Conservation (phyloP, 1,140 invertebrate genomes). For the Penaeus indicus region DNA sequence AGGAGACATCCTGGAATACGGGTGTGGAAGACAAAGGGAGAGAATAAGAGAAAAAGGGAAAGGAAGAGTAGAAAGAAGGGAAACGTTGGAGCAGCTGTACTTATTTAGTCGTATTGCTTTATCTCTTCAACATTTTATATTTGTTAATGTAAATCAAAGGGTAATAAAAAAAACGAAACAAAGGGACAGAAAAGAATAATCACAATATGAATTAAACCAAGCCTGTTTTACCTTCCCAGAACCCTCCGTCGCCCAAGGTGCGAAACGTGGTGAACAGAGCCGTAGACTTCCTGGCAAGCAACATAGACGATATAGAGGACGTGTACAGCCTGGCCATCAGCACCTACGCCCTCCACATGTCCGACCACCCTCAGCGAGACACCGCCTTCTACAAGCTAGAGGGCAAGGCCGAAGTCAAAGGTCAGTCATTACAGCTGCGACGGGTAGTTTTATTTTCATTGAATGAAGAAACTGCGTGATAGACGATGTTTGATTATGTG, state of each 20-base stretch:
- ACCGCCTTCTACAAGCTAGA: conserved; percentile 80
- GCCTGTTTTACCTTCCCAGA: conserved; percentile 66
- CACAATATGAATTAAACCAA: background rate
- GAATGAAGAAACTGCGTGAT: no score
- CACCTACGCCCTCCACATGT: conserved; percentile 83
- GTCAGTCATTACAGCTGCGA: conserved; percentile 67
- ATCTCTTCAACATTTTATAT: no score
- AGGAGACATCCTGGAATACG: no score
- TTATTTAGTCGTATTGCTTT: no score
- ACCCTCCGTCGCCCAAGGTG: conserved; percentile 68
- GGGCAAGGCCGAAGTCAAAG: conserved; percentile 72
- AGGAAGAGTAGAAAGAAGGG: no score
- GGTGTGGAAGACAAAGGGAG: no score
- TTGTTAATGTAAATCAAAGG: no score
- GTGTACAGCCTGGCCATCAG: conserved; percentile 83
- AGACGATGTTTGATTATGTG: no score
- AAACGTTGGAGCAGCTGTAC: no score
- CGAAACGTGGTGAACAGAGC: conserved; percentile 81
- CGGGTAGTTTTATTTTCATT: background rate
- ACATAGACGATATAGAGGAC: conserved; percentile 80
- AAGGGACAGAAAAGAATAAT: background rate
- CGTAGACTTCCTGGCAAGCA: conserved; percentile 82
- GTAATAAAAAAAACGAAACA: no score
- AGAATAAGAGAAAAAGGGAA: no score
- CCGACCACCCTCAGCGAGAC: conserved; percentile 79